These are phyloP conservation scores for Bugulina stolonifera DNA, from an alignment of 2,888 invertebrate genomes.

Conservation along the genomic window DNA sequence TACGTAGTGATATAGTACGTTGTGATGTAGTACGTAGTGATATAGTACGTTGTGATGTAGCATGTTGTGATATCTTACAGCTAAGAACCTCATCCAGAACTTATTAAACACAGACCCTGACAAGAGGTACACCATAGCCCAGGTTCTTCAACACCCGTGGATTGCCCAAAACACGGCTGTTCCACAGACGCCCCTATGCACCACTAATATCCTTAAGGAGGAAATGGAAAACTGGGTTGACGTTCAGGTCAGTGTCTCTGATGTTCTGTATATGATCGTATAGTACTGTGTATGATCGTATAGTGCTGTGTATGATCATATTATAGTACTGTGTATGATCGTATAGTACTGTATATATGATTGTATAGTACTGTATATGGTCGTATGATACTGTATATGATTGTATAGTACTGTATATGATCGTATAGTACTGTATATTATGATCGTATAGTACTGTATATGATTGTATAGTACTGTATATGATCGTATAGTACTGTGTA, in stretches of 20 bases:
- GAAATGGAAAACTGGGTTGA: conserved; percentile 91
- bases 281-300: background rate
- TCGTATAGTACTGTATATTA: background rate
- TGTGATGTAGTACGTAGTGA: too few relatives aligned
- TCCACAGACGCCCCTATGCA: conserved; percentile 89
- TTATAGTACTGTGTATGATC: background rate
- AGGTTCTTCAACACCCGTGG: conserved; percentile 83
- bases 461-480: background rate
- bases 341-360: background rate
- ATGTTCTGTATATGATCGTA: background rate
- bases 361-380: background rate
- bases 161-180: conserved; percentile 79
- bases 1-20: too few relatives aligned
- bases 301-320: background rate
- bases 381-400: too few relatives aligned
- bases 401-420: too few relatives aligned
- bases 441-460: background rate
- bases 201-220: conserved; percentile 79
- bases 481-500: background rate
- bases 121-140: conserved; percentile 78
- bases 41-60: background rate
- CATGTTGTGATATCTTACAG: conserved; percentile 40
- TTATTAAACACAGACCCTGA: conserved; percentile 92
- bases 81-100: conserved; percentile 88
- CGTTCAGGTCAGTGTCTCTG: conserved; percentile 70